Evolutionary conservation across 2,888 invertebrate genomes (phyloP).

Genomic region (Eupithecia exiguata): DNA sequence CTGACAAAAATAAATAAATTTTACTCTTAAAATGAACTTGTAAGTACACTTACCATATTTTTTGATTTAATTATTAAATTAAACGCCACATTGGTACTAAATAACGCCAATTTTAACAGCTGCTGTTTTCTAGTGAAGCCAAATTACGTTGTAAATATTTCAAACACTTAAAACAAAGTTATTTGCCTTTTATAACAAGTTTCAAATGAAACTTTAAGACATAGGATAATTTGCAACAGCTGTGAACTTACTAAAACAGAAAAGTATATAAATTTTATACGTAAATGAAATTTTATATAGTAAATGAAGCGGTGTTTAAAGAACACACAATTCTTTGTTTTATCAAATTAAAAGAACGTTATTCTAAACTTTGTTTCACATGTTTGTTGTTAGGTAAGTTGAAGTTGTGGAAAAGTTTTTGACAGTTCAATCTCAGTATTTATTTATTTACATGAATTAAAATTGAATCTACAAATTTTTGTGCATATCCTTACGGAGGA

Average conservation of each 20-base stretch:
- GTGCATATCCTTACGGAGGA: neutral
- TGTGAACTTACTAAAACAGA: conserved; percentile 12
- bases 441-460: neutral
- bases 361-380: conserved; percentile 36
- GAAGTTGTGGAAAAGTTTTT: conserved; percentile 13
- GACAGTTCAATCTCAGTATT: neutral
- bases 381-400: conserved; percentile 22
- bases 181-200: conserved; percentile 16
- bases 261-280: neutral
- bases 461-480: neutral
- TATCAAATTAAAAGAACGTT: conserved; percentile 29
- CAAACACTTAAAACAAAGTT: conserved; percentile 15
- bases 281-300: neutral
- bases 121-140: conserved; percentile 1
- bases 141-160: conserved; percentile 9
- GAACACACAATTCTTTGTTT: conserved; percentile 2
- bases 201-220: conserved; percentile 27
- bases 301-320: neutral
- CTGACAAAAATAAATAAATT: neutral
- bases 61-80: neutral
- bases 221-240: conserved; percentile 29
- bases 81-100: neutral
- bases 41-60: neutral
- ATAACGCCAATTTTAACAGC: neutral
- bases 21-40: neutral